Percentiles rank a stretch among this genome's conserved stretches.
Conservation (phyloP, 1,140 invertebrate species). For the Triops cancriformis region DNA sequence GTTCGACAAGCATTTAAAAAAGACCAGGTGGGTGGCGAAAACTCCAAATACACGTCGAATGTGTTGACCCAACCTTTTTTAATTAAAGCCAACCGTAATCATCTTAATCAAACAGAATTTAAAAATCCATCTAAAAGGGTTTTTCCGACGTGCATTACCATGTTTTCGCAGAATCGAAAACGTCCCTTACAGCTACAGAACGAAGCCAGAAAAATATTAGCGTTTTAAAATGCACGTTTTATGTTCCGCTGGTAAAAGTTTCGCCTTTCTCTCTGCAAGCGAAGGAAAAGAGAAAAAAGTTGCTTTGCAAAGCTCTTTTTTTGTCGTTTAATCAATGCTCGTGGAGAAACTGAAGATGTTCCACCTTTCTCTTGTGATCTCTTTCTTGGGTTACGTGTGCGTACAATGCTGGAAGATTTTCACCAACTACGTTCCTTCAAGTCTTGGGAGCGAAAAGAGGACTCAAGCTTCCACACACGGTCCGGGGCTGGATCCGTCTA, state of each 20-base stretch:
- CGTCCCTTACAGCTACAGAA: too few species aligned
- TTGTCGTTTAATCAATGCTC: neutral
- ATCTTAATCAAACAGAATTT: neutral
- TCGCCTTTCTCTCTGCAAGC: neutral
- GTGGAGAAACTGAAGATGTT: neutral
- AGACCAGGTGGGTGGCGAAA: neutral
- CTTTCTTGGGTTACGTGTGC: neutral
- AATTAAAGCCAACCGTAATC: neutral
- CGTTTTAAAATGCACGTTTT: neutral
- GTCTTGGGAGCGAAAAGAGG: too few species aligned
- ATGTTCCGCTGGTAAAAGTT: neutral
- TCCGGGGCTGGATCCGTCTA: too few species aligned
- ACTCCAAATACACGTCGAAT: neutral
- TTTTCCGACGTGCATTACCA: neutral
- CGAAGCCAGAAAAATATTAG: neutral
- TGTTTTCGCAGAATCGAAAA: neutral
- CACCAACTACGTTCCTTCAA: too few species aligned
- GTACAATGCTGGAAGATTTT: too few species aligned
- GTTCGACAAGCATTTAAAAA: neutral
- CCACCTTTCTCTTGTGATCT: slow-evolving; percentile 9
- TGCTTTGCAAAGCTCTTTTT: neutral
- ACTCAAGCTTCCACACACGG: too few species aligned
- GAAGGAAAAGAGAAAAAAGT: neutral
- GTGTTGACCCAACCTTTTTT: neutral
- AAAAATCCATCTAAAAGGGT: neutral